phyloP scores from a whole-genome alignment of 92 coral and sea anemone genomes.

The Pocillopora grandis region DNA sequence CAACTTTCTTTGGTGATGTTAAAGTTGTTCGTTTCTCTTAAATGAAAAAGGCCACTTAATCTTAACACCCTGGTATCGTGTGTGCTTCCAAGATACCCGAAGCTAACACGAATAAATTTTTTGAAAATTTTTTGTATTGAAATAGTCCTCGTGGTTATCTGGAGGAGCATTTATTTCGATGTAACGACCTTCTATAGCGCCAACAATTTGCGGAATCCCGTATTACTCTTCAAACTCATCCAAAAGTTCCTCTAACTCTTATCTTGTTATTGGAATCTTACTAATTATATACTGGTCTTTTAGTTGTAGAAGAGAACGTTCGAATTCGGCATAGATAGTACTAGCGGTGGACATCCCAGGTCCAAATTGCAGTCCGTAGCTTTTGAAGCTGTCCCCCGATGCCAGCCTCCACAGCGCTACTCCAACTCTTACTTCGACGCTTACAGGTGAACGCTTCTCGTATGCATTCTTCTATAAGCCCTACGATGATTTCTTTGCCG shows the following conservation, averaged over 20 bases:
- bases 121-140: slow-evolving; percentile 31
- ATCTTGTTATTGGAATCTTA: slow-evolving; percentile 43
- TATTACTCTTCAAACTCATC: slow-evolving; percentile 46
- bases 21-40: slow-evolving; percentile 43
- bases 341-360: slow-evolving; percentile 50
- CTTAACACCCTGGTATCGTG: slow-evolving; percentile 56
- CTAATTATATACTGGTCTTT: slow-evolving; percentile 33
- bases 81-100: slow-evolving; percentile 46
- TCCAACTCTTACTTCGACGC: no score
- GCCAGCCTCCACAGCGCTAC: no score
- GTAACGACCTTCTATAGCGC: slow-evolving; percentile 48
- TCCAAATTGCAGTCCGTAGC: slow-evolving; percentile 46
- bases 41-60: slow-evolving; percentile 33
- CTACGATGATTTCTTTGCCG: slow-evolving; percentile 3
- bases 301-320: slow-evolving; percentile 37
- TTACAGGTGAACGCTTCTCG: no score
- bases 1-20: neutral
- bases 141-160: slow-evolving; percentile 45
- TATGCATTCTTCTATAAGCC: slow-evolving; percentile 8
- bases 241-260: slow-evolving; percentile 29
- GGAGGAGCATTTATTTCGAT: slow-evolving; percentile 58
- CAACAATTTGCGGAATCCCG: slow-evolving; percentile 53
- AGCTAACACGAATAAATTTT: slow-evolving; percentile 41
- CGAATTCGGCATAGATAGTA: slow-evolving; percentile 38
- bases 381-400: slow-evolving; percentile 17